Base-by-base conservation (phyloP, 2,113 vertebrate species). In the Pangasianodon hypophthalmus region DNA sequence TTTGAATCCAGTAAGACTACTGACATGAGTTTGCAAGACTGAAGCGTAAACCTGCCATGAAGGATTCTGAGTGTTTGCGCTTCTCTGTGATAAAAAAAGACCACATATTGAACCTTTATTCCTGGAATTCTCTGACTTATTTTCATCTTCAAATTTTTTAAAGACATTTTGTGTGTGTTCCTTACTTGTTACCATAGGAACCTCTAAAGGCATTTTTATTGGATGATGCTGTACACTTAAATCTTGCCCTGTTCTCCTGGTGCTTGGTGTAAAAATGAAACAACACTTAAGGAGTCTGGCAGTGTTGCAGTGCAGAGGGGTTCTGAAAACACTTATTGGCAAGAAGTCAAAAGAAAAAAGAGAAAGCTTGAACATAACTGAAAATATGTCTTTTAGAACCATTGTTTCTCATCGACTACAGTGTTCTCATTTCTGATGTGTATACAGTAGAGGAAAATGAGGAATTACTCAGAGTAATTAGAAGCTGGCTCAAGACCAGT, bases 401-500 rank as follows among this genome's bases (percentile, higher is more conserved):
- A 91, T 64, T 73, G 80, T 52, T 91, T 92, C 91, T 93, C 83
- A 5, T 69, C 37, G 90, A 93, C 75, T 90, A 87, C 82, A 75
- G 84, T 77, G 93, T 96, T 94, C 93, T 95, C 94, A 94, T 83
- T 80, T 90, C 86, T 94, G 92, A 94, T 94, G 93, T 94, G 87
- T 93, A 94, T 93, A 95, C 93, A 83, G 90, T 81, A 82, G 92
- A 90, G 91, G 93, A 91, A 91, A 87, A 87, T 13, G 95, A 87
- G 90, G 92, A 95, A 96, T 90, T 84, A 92, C 94, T 58, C 10
- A 24, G 54, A 58, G 52, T 21, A 95, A 96, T 93, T 92, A 94
- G 93, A 87, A 87, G 90, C 62, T 89, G 93, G 88, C 88, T 90
- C 85, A 92, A 93, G 83, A 88, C 37, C 71, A 73, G 73, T 46